Evolutionary conservation across 2,888 invertebrate species (phyloP).

Genomic region (Phyllotreta striolata): DNA sequence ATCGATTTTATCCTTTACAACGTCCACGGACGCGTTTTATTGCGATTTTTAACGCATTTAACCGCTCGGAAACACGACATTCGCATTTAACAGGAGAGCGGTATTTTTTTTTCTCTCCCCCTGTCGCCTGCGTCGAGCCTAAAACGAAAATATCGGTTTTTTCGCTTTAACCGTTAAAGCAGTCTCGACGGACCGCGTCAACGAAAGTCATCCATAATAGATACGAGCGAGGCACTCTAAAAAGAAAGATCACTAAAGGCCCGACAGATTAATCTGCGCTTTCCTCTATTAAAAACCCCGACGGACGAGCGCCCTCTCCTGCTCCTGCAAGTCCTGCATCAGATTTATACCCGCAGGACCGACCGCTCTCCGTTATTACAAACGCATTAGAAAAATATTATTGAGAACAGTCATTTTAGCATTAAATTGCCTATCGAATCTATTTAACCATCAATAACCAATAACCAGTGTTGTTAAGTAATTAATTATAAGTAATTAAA

Average conservation of each 20-base stretch:
- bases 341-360: constrained; percentile 44
- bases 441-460: too few species aligned
- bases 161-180: constrained; percentile 24
- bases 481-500: too few species aligned
- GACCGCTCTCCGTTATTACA: constrained; percentile 18
- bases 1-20: too few species aligned
- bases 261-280: constrained; percentile 60
- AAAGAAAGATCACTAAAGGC: constrained; percentile 59
- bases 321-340: too few species aligned
- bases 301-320: constrained; percentile 55
- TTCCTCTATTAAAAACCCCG: constrained; percentile 60
- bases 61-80: constrained; percentile 21
- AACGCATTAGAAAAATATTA: too few species aligned
- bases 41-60: neutral
- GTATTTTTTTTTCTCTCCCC: too few species aligned
- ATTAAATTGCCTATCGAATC: too few species aligned
- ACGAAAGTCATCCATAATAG: constrained; percentile 55
- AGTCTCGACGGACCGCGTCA: constrained; percentile 47
- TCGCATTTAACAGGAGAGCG: constrained; percentile 22
- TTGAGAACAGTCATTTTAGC: too few species aligned
- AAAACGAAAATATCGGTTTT: constrained; percentile 25
- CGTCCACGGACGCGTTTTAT: neutral
- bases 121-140: neutral
- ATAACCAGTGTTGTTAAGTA: too few species aligned
- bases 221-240: constrained; percentile 54